Conservation (phyloP, 2,888 invertebrate species). For the Ophioninae sp. region DNA sequence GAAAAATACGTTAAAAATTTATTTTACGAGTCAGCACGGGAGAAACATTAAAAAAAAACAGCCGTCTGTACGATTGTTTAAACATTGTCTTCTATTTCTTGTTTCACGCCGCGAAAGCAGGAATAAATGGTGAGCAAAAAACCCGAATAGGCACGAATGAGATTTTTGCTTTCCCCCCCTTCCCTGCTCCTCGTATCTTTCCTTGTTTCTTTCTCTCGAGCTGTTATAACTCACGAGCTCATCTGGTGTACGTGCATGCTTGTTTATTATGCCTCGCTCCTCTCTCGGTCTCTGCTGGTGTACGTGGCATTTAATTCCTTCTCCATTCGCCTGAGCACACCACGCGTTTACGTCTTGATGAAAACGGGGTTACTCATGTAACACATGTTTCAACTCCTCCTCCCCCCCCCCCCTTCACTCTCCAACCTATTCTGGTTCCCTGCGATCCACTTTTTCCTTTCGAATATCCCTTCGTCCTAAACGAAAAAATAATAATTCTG, state of each 20-base stretch:
- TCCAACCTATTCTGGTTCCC: not conserved
- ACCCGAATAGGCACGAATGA: not conserved
- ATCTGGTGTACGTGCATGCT: constrained; percentile 43
- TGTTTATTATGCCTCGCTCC: constrained; percentile 46
- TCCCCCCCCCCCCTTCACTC: constrained; percentile 31
- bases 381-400: constrained; percentile 32
- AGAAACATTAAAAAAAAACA: no score
- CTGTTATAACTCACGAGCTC: constrained; percentile 22
- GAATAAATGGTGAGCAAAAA: constrained; percentile 79
- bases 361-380: constrained; percentile 65
- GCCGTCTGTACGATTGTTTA: constrained; percentile 10
- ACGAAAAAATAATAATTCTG: no score
- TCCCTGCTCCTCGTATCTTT: no score
- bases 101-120: constrained; percentile 77
- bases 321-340: constrained; percentile 23
- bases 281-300: constrained; percentile 14
- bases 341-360: constrained; percentile 33
- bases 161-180: no score
- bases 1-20: no score
- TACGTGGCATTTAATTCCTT: constrained; percentile 29
- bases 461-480: not conserved
- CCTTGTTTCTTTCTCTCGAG: not conserved
- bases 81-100: constrained; percentile 61
- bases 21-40: no score
- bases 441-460: constrained; percentile 16